Conservation (phyloP, 2,888 invertebrate species). For the Plebejus argus region DNA sequence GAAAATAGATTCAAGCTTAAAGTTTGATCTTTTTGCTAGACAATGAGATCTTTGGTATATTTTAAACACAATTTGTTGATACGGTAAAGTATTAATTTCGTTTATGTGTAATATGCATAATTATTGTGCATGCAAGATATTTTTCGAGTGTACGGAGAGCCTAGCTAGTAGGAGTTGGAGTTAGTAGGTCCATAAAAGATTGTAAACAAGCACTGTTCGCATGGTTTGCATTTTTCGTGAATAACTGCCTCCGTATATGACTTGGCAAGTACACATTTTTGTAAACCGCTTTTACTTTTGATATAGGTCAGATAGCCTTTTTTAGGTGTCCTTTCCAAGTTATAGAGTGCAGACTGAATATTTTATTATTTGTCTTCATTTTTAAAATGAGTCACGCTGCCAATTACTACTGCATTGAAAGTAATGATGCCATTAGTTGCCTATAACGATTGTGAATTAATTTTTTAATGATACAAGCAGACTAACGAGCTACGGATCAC, state of each 20-base stretch:
- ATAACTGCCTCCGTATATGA: neutral
- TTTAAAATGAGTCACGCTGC: constrained; percentile 8
- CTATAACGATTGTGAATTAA: neutral
- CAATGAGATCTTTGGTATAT: neutral
- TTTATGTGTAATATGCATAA: too few species aligned
- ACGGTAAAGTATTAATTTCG: too few species aligned
- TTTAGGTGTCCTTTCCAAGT: constrained; percentile 1
- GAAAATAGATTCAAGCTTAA: neutral
- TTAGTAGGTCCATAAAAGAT: neutral
- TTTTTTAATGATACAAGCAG: too few species aligned
- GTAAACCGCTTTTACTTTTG: constrained; percentile 8
- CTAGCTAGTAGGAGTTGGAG: too few species aligned
- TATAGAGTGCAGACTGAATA: constrained; percentile 9
- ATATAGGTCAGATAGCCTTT: constrained; percentile 21
- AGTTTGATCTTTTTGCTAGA: neutral
- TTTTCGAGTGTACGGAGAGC: too few species aligned
- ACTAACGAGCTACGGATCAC: too few species aligned
- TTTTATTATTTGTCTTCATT: neutral
- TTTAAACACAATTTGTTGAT: neutral
- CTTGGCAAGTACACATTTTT: neutral
- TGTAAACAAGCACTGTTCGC: neutral
- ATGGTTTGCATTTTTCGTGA: neutral
- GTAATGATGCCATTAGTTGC: neutral
- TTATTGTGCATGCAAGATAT: too few species aligned
- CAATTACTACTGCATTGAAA: neutral